Base-by-base conservation (phyloP, 2,797 vertebrate species). In the Lerista edwardsae region DNA sequence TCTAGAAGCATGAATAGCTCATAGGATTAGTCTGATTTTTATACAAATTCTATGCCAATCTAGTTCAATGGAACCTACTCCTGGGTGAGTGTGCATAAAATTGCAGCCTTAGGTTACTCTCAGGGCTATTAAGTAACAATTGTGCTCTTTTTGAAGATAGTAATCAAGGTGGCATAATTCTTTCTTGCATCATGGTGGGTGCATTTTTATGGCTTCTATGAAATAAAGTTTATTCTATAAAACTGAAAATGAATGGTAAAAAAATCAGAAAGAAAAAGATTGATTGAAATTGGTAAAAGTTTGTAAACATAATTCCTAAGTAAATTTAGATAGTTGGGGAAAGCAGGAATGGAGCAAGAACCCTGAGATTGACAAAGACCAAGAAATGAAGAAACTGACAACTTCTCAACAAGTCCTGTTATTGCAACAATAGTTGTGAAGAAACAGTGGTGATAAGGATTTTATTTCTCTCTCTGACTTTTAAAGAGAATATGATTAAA, bases 141-240 rank as follows among this genome's bases (percentile, higher is more conserved):
- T 88, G 25, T 72, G n/a, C 72, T 79, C 5, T 81, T 67, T 80
- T 75, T 80, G n/a, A n/a, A n/a, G n/a, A n/a, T n/a, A n/a, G n/a
- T n/a, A n/a, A n/a, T 68, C 75, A 88, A 89, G 44, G 14, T 65
- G 90, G 47, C n/a, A 83, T 44, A 36, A 0, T 6, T 80, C 73
- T 65, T 59, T 39, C 47, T 25, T 44, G 65, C 17, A 1, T 64
- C 2, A 67, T 83, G 47, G 31, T 89, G 82, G 71, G 5, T 77
- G 57, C 4, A 81, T 4, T 91, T 87, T 61, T 51, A 12, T 83
- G 12, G 84, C 34, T 31, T 41, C 5, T 80, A 77, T 73, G 51
- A 3, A 84, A 75, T 84, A 65, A 88, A 86, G 84, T 68, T 9
- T 72, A 10, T 81, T 80, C 57, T n/a, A 51, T 75, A 86, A 79